phyloP scores from a whole-genome alignment of 2,113 vertebrate genomes.

The Genyomyrus donnyi region DNA sequence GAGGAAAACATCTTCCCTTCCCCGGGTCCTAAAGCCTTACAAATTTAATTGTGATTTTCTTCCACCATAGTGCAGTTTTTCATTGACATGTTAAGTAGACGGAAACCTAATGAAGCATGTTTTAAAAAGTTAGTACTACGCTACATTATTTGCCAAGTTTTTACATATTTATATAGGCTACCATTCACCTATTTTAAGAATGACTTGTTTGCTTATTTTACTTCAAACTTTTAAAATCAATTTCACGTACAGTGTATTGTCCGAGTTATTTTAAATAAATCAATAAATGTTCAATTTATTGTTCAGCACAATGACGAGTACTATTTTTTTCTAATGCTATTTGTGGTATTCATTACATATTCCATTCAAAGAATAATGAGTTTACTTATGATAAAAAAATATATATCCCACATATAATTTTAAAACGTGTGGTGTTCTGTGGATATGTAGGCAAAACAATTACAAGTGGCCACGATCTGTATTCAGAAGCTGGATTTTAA shows the following conservation, averaged over 20 bases:
- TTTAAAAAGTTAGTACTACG: background rate
- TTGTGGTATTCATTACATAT: background rate
- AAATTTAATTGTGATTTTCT: background rate
- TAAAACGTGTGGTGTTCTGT: background rate
- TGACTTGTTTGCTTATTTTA: background rate
- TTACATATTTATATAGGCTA: background rate
- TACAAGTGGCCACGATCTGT: background rate
- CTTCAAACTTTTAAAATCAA: background rate
- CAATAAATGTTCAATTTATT: background rate
- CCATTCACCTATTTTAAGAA: background rate
- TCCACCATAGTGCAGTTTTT: background rate
- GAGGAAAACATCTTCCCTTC: background rate
- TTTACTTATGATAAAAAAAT: background rate
- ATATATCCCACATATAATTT: background rate
- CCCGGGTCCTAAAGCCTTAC: conserved; percentile 21
- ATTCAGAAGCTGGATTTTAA: background rate
- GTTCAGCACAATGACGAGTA: background rate
- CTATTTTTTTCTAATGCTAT: background rate
- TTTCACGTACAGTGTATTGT: background rate
- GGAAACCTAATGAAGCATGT: background rate
- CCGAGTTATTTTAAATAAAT: background rate
- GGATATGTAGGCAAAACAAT: background rate
- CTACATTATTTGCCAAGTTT: background rate
- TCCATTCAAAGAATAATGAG: background rate
- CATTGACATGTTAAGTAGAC: background rate